These are phyloP conservation scores for Temnothorax curvispinosus DNA, from an alignment of 1,140 invertebrate species.

Conservation along the genomic window DNA sequence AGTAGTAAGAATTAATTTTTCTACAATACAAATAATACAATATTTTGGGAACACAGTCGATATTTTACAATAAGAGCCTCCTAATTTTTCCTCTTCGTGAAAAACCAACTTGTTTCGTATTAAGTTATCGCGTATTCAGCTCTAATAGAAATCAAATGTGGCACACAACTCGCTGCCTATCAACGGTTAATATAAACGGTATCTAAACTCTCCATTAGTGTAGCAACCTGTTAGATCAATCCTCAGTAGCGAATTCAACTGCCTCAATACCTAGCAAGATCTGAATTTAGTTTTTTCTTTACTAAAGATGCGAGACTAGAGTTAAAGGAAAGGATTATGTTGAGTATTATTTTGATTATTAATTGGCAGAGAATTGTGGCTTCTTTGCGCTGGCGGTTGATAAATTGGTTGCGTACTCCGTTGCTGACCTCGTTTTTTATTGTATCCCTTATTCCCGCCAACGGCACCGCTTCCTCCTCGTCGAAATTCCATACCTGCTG, in stretches of 20 bases:
- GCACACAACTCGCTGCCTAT: constrained; percentile 51
- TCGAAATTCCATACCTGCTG: constrained; percentile 80
- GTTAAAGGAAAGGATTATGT: constrained; percentile 68
- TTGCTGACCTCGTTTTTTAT: constrained; percentile 78
- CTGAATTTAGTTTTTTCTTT: constrained; percentile 52
- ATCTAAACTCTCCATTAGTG: constrained; percentile 43
- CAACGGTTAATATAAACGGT: constrained; percentile 19
- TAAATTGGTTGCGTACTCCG: constrained; percentile 83
- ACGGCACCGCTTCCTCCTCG: constrained; percentile 75
- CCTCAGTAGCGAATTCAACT: constrained; percentile 63
- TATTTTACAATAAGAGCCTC: constrained; percentile 46
- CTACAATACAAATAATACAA: constrained; percentile 71
- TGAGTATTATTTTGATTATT: constrained; percentile 66
- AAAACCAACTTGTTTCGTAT: constrained; percentile 57
- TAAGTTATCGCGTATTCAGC: constrained; percentile 61
- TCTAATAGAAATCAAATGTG: constrained; percentile 61
- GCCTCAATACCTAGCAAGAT: constrained; percentile 49
- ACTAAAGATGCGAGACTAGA: constrained; percentile 58
- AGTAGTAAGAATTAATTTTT: constrained; percentile 57
- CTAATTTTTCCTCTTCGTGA: constrained; percentile 41
- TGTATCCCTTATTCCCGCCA: constrained; percentile 75
- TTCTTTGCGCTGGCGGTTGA: constrained; percentile 83
- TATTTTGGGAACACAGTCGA: constrained; percentile 65
- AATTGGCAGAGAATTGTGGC: constrained; percentile 64
- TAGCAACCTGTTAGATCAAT: constrained; percentile 55